Evolutionary conservation across 37 sponge, comb jelly and placozoan genomes (phyloP).

Genomic region (Tethya wilhelma): DNA sequence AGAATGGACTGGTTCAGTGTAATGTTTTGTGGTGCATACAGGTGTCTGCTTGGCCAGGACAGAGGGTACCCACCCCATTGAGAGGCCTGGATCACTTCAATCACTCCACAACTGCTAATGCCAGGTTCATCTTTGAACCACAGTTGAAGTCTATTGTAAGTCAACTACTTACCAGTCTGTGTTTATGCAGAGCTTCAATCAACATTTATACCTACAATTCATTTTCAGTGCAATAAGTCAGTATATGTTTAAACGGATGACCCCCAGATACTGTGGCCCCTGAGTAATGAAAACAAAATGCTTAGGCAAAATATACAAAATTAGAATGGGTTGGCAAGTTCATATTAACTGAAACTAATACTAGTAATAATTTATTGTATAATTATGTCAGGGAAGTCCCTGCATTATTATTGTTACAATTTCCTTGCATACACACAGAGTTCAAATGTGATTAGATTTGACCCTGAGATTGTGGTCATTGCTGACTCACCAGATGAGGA

Average conservation of each 20-base stretch:
- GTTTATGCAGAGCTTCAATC: too few species aligned
- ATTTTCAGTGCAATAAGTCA: too few species aligned
- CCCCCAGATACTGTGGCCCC: too few species aligned
- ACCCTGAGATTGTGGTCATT: conserved; percentile 22
- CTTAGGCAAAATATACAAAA: too few species aligned
- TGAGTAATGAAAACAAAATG: too few species aligned
- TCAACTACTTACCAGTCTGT: background rate
- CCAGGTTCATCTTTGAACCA: conserved; percentile 10
- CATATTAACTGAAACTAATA: background rate
- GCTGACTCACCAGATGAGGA: background rate
- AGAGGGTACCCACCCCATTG: conserved; percentile 8
- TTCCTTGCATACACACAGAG: background rate
- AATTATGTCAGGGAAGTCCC: too few species aligned
- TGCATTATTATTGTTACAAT: background rate
- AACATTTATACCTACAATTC: too few species aligned
- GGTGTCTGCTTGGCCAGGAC: conserved; percentile 60
- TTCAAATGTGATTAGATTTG: conserved; percentile 9
- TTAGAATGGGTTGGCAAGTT: too few species aligned
- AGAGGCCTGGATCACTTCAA: conserved; percentile 47
- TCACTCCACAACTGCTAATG: conserved; percentile 31
- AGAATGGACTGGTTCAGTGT: background rate
- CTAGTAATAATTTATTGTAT: background rate
- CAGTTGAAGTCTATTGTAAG: background rate
- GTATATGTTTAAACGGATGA: too few species aligned
- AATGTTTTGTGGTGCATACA: background rate